phyloP scores from a whole-genome alignment of 2,888 invertebrate genomes.

The Tetrapedia diversipes region DNA sequence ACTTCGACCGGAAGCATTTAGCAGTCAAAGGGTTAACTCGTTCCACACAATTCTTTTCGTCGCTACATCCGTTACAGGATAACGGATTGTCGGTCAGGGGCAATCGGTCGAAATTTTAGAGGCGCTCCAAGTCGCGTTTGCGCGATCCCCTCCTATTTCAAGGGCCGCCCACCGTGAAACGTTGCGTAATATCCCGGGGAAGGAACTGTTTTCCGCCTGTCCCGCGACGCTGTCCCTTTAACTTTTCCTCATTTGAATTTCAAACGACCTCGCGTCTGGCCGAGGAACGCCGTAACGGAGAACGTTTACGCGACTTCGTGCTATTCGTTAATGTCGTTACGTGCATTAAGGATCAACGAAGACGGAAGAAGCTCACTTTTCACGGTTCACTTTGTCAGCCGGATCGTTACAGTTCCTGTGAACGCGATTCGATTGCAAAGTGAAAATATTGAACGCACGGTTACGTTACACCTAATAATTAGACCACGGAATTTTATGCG shows the following conservation, averaged over 20 bases:
- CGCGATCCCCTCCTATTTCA: neutral
- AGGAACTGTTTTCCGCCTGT: conserved; percentile 37
- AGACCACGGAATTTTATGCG: too few species aligned
- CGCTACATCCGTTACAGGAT: neutral
- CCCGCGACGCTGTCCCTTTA: conserved; percentile 24
- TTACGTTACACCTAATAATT: too few species aligned
- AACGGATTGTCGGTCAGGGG: neutral
- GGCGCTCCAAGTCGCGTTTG: conserved; percentile 1
- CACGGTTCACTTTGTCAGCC: too few species aligned
- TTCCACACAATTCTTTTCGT: too few species aligned
- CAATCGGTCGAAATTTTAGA: conserved; percentile 14
- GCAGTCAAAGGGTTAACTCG: too few species aligned
- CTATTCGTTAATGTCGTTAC: neutral
- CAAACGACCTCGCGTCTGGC: conserved; percentile 13
- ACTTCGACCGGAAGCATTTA: too few species aligned
- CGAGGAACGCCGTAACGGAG: conserved; percentile 5
- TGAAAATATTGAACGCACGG: too few species aligned
- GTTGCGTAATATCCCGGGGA: conserved; percentile 32
- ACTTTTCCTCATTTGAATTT: conserved; percentile 44
- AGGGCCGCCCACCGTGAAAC: conserved; percentile 22
- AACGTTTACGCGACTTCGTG: conserved; percentile 8
- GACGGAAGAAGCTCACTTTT: too few species aligned
- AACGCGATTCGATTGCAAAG: too few species aligned
- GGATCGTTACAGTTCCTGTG: too few species aligned
- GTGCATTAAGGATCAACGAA: too few species aligned